phyloP scores from a whole-genome alignment of 2,797 vertebrate genomes.

The Lateolabrax maculatus region DNA sequence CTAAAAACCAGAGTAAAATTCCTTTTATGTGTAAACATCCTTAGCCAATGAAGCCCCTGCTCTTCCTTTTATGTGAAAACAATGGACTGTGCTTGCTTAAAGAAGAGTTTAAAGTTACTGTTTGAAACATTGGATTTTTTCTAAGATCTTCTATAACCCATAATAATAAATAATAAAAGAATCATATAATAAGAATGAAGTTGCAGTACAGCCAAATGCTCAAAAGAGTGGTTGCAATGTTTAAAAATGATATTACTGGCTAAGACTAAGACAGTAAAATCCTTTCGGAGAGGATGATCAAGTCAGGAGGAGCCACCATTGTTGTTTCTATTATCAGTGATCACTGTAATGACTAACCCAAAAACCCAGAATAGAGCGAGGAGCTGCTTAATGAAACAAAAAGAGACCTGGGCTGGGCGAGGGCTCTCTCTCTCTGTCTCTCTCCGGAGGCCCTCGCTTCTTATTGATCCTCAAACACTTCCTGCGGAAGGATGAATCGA shows the following conservation, averaged over 20 bases:
- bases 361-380: conserved; percentile 21
- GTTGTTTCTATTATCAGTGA: conserved; percentile 16
- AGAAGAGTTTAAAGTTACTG: neutral
- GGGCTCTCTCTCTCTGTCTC: conserved; percentile 39
- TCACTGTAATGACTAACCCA: neutral
- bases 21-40: too few relatives aligned
- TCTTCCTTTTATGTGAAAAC: conserved; percentile 3
- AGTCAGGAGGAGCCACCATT: neutral
- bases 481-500: conserved; percentile 81
- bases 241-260: neutral
- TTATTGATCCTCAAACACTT: conserved; percentile 81
- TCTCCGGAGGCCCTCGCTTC: conserved; percentile 65
- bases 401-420: conserved; percentile 46
- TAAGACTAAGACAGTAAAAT: neutral
- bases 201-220: neutral
- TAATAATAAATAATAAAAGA: conserved; percentile 1
- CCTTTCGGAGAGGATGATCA: neutral
- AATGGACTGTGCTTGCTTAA: neutral
- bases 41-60: neutral
- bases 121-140: too few relatives aligned
- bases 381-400: conserved; percentile 57
- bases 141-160: too few relatives aligned
- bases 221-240: neutral
- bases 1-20: too few relatives aligned
- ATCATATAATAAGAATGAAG: neutral